phyloP scores from a whole-genome alignment of 2,888 invertebrate species.

The Hirtodrosophila histrioides region DNA sequence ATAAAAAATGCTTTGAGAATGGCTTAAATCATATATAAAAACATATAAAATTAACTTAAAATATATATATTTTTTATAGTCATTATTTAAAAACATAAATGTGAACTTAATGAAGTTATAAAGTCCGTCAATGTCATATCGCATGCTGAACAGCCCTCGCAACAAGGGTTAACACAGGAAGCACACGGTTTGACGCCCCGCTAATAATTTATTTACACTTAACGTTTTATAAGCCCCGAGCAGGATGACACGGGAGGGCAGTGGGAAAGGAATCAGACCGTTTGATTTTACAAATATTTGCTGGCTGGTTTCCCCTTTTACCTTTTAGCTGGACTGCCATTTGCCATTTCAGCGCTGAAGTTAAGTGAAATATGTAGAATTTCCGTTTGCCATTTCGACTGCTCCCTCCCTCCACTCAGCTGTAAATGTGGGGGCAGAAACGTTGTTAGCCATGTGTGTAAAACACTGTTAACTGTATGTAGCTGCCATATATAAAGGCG shows the following conservation, averaged over 20 bases:
- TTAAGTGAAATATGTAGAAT: slow-evolving; percentile 77
- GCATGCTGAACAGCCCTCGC: slow-evolving; percentile 21
- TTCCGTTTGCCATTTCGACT: slow-evolving; percentile 71
- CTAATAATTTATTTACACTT: slow-evolving; percentile 78
- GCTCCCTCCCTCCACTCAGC: neutral
- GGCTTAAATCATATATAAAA: too few relatives aligned
- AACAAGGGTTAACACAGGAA: slow-evolving; percentile 45
- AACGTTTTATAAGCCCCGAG: slow-evolving; percentile 64
- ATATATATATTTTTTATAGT: too few relatives aligned
- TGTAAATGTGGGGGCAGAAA: neutral
- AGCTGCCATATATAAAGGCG: slow-evolving; percentile 26
- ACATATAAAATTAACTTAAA: too few relatives aligned
- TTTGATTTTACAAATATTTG: slow-evolving; percentile 78
- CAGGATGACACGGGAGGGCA: neutral
- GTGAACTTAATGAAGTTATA: too few relatives aligned
- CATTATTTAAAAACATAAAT: too few relatives aligned
- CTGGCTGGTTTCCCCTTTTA: slow-evolving; percentile 35
- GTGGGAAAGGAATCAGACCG: slow-evolving; percentile 35
- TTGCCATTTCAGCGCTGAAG: slow-evolving; percentile 70
- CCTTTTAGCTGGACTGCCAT: slow-evolving; percentile 41
- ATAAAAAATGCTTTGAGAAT: too few relatives aligned
- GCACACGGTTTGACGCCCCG: slow-evolving; percentile 49
- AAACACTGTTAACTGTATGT: slow-evolving; percentile 53
- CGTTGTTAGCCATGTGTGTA: slow-evolving; percentile 38
- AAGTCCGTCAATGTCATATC: too few relatives aligned